These are phyloP conservation scores for Stenchaetothrips biformis DNA, from an alignment of 2,888 invertebrate species.

Conservation along the genomic window DNA sequence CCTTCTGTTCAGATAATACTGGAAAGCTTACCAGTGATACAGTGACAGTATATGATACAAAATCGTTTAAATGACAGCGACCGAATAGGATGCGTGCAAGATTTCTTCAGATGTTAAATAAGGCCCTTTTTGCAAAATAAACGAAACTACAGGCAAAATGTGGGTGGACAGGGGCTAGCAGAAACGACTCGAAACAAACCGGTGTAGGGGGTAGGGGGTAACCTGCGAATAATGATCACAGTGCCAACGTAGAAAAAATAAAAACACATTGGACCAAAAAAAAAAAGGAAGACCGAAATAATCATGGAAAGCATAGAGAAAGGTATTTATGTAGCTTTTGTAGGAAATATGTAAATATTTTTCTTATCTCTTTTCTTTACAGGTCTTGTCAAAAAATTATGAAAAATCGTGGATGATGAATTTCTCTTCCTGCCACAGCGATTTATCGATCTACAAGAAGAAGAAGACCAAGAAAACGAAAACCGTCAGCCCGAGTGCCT, in stretches of 20 bases:
- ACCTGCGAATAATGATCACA: too few relatives aligned
- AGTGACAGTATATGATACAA: neutral
- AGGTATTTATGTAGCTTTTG: neutral
- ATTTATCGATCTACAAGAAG: neutral
- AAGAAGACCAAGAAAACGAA: neutral
- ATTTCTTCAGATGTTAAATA: neutral
- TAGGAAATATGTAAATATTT: neutral
- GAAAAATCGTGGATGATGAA: too few relatives aligned
- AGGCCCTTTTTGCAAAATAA: neutral
- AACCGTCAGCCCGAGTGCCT: neutral
- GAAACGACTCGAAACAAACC: too few relatives aligned
- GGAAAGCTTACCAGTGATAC: neutral
- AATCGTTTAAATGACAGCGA: neutral
- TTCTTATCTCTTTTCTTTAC: neutral
- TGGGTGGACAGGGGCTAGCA: too few relatives aligned
- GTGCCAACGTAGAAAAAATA: too few relatives aligned
- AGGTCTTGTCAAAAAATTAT: neutral
- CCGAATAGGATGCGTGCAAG: neutral
- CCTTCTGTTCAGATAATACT: neutral
- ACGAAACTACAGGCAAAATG: neutral
- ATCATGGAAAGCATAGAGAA: neutral
- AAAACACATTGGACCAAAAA: too few relatives aligned
- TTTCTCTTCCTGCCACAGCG: neutral
- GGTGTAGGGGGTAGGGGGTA: too few relatives aligned
- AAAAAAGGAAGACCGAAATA: too few relatives aligned